phyloP scores from a whole-genome alignment of 64 coral and sea anemone genomes.

The Pachyseris speciosa region DNA sequence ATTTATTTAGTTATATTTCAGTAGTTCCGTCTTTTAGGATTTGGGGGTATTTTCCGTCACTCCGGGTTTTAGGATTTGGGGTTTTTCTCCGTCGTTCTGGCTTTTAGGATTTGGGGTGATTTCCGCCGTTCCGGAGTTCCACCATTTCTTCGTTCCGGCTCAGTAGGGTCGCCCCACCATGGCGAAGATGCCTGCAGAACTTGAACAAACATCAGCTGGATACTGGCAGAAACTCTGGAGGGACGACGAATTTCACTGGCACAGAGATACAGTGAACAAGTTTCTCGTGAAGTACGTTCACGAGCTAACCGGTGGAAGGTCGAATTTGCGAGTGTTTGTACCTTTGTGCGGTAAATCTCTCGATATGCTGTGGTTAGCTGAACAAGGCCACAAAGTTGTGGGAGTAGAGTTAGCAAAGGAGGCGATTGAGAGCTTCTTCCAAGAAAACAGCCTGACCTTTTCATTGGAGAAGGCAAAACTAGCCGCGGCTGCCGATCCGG shows the following conservation, averaged over 20 bases:
- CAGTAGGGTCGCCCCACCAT: too few species aligned
- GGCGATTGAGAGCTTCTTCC: slow-evolving; percentile 33
- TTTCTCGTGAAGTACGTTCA: slow-evolving; percentile 33
- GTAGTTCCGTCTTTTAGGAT: too few species aligned
- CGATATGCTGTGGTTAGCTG: slow-evolving; percentile 68
- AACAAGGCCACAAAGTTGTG: slow-evolving; percentile 42
- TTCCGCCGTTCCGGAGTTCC: too few species aligned
- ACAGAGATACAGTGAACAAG: slow-evolving; percentile 1
- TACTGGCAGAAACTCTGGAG: slow-evolving; percentile 10
- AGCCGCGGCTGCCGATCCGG: not conserved
- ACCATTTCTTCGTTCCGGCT: too few species aligned
- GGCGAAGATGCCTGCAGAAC: not conserved
- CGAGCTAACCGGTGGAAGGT: slow-evolving; percentile 1
- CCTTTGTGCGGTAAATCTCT: slow-evolving; percentile 62
- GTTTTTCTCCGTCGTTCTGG: too few species aligned
- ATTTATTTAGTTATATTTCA: too few species aligned
- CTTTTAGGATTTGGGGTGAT: too few species aligned
- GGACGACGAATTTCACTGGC: not conserved
- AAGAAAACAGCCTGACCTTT: slow-evolving; percentile 50
- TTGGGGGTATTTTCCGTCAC: too few species aligned
- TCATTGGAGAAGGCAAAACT: not conserved
- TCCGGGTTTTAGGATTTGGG: too few species aligned
- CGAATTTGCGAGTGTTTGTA: slow-evolving; percentile 21
- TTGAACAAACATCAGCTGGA: not conserved
- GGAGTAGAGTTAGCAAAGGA: slow-evolving; percentile 33